phyloP scores from a whole-genome alignment of 2,888 invertebrate species.

The Endomychus coccineus region DNA sequence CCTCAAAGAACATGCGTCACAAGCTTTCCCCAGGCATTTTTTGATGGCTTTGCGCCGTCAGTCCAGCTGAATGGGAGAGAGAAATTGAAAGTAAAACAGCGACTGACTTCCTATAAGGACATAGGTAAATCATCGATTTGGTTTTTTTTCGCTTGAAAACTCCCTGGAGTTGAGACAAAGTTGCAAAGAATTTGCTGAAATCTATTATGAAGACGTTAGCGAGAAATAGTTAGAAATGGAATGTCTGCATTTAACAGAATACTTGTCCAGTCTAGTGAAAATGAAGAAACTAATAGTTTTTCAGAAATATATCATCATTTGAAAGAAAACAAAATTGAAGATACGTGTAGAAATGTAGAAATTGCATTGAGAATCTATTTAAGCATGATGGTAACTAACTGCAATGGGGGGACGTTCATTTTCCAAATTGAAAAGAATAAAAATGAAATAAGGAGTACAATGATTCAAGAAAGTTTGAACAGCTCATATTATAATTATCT shows the following conservation, averaged over 20 bases:
- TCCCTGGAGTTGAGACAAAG: constrained; percentile 19
- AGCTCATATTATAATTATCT: too few relatives aligned
- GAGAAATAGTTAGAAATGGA: constrained; percentile 22
- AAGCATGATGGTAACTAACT: constrained; percentile 26
- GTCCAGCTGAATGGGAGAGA: constrained; percentile 21
- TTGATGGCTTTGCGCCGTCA: constrained; percentile 8
- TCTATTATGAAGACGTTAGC: constrained; percentile 20
- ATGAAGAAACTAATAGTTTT: constrained; percentile 13
- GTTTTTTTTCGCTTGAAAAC: constrained; percentile 21
- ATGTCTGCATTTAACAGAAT: constrained; percentile 26
- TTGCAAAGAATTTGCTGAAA: constrained; percentile 16
- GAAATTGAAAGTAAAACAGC: constrained; percentile 24
- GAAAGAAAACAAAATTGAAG: too few relatives aligned
- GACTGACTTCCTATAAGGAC: constrained; percentile 20
- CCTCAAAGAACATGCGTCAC: constrained; percentile 27
- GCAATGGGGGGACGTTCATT: constrained; percentile 27
- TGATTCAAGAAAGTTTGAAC: constrained; percentile 24
- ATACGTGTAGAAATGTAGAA: constrained; percentile 27
- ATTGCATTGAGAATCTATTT: constrained; percentile 26
- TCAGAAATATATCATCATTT: constrained; percentile 16
- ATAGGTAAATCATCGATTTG: constrained; percentile 22
- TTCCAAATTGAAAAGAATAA: constrained; percentile 25
- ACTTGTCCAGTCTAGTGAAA: constrained; percentile 18
- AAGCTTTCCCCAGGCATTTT: constrained; percentile 27
- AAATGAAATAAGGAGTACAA: constrained; percentile 25